Percentiles rank a stretch among this genome's conserved stretches.
phyloP scores from a whole-genome alignment of 2,797 vertebrate species.

The Onychomys leucogaster region DNA sequence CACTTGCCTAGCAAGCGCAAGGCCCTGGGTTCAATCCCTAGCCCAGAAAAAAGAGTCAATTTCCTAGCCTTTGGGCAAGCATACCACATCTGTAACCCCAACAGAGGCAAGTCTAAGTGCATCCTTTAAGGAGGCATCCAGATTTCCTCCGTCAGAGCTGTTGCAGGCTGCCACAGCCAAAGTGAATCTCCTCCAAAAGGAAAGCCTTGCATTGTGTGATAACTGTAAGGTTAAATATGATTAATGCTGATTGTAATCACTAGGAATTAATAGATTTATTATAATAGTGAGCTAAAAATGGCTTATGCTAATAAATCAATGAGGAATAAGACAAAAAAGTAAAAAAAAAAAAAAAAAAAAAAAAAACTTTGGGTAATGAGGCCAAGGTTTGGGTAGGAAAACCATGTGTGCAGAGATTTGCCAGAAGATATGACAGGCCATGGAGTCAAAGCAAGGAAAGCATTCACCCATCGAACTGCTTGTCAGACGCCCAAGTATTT shows the following conservation, averaged over 20 bases:
- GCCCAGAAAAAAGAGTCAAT: too few relatives aligned
- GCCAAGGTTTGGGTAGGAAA: not conserved
- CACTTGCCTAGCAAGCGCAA: too few relatives aligned
- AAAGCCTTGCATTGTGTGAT: not conserved
- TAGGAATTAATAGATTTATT: constrained; percentile 70
- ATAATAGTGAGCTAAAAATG: constrained; percentile 71
- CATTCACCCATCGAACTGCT: not conserved
- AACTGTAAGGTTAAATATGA: constrained; percentile 42
- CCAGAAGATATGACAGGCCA: not conserved
- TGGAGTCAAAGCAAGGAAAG: not conserved
- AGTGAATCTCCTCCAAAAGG: not conserved
- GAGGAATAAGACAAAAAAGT: constrained; percentile 16
- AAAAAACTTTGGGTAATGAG: constrained; percentile 6
- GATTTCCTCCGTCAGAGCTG: not conserved
- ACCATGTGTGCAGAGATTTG: not conserved
- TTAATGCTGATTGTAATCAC: constrained; percentile 77
- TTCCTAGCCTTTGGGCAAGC: not conserved
- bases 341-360: not conserved
- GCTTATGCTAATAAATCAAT: constrained; percentile 72
- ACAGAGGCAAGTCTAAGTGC: not conserved
- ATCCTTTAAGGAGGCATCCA: not conserved
- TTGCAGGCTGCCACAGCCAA: not conserved
- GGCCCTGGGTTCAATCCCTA: too few relatives aligned
- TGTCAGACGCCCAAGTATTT: not conserved
- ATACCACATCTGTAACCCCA: accelerated